Conservation (phyloP, 2,113 vertebrate genomes). For the Paramormyrops kingsleyae region DNA sequence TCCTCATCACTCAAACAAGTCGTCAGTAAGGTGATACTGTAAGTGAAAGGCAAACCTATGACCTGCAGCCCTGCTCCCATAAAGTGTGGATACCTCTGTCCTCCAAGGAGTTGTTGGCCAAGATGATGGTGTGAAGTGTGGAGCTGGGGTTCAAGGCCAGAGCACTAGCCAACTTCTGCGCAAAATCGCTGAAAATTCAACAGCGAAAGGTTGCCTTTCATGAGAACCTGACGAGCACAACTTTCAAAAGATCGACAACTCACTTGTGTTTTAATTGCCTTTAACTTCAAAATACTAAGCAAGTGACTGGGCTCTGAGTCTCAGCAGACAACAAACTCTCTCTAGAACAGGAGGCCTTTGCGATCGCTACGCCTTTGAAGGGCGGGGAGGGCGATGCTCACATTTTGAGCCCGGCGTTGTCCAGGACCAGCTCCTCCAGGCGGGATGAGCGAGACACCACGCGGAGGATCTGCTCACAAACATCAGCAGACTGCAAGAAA, state of each 20-base stretch:
- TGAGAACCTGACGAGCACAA: background rate
- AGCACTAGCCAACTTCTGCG: constrained; percentile 78
- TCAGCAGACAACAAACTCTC: background rate
- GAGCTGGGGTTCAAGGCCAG: constrained; percentile 83
- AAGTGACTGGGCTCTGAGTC: background rate
- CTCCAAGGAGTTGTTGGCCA: constrained; percentile 87
- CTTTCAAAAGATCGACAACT: background rate
- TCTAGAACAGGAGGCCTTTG: background rate
- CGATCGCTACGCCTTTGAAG: too few species aligned
- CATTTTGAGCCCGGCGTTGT: constrained; percentile 85
- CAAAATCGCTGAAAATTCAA: constrained; percentile 78
- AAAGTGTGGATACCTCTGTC: constrained; percentile 74
- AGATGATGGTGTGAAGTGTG: constrained; percentile 79
- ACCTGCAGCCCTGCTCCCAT: background rate
- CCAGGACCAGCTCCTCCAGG: constrained; percentile 86
- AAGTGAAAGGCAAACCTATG: background rate
- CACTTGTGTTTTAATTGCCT: background rate
- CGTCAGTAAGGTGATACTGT: background rate
- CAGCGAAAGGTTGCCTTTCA: constrained; percentile 14
- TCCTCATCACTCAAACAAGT: background rate
- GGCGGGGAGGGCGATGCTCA: constrained; percentile 51
- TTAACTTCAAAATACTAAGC: background rate
- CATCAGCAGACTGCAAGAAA: constrained; percentile 69
- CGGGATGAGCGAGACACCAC: constrained; percentile 79
- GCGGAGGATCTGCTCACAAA: constrained; percentile 84